These are phyloP conservation scores for Bubo bubo DNA, from an alignment of 2,113 vertebrate species.

Conservation along the genomic window DNA sequence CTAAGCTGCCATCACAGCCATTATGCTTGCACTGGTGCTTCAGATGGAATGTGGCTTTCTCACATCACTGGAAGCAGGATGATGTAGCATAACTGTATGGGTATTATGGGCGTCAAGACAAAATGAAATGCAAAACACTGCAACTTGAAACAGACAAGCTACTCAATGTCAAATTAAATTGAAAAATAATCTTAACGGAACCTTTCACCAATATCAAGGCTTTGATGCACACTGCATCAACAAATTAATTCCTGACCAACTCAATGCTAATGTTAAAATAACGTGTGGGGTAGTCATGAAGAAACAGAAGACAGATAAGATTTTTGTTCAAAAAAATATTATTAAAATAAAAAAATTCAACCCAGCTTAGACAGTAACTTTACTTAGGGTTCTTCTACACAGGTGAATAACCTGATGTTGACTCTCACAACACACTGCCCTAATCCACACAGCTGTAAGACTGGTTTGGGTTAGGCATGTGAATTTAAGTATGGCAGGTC, in stretches of 20 bases:
- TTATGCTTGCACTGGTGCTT: conserved; percentile 40
- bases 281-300: neutral
- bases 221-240: neutral
- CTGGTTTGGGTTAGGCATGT: neutral
- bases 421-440: neutral
- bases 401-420: neutral
- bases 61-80: conserved; percentile 64
- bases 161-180: conserved; percentile 21
- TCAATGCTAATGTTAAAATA: neutral
- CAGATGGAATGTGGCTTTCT: conserved; percentile 62
- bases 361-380: neutral
- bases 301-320: neutral
- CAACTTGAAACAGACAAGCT: conserved; percentile 58
- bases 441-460: neutral
- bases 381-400: neutral
- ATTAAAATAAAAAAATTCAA: neutral
- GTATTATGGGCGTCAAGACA: conserved; percentile 42
- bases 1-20: conserved; percentile 23
- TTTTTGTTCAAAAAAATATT: neutral
- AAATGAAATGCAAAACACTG: conserved; percentile 61
- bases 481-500: neutral
- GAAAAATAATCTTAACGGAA: neutral
- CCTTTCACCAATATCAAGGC: neutral
- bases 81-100: conserved; percentile 44
- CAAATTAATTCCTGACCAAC: neutral